Evolutionary conservation across 2,888 invertebrate genomes (phyloP), one percentile per base, ranked within the genome.

Genomic region (Meandrusa payeni): DNA sequence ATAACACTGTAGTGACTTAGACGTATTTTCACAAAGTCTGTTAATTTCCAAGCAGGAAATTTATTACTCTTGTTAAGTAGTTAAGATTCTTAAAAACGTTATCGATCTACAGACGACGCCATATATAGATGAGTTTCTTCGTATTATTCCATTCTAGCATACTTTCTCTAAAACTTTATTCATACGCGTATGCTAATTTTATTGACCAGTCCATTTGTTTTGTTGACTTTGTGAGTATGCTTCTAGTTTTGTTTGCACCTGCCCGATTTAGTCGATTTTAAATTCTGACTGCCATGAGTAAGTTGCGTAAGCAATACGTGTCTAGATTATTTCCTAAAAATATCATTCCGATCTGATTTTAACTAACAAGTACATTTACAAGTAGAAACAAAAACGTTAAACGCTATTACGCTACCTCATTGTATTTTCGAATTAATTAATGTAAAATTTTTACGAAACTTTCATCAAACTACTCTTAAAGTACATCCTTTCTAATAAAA

Each of bases 111-210:
- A 31, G 17, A 17, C 9, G 5, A 15, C 15, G 29, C 6, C 7
- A 7, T 6, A 31, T 3, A 3, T 6, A 31, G n/a, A n/a, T n/a
- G n/a, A n/a, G 19, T 1, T 19, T 19, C 7, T n/a, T 6, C 9
- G 17, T 31, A 31, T 10, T 26, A 37, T 27, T 37, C 26, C 10
- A 24, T 34, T 34, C 4, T 11, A 12, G 1, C 9, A 20, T 10
- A 19, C 41, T 41, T 34, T 41, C 41, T 32, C 32, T 17, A 9
- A 27, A 27, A 32, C 7, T 13, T 13, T 26, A 13, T 27, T 19
- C 9, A 11, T 10, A 33, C 19, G 9, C 6, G 10, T 34, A 34
- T 41, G 41, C 41, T 34, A 41, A 41, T 41, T 13, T 33, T 41
- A 22, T 33, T 15, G 27, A 4, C 20, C 13, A 10, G 12, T 27